Evolutionary conservation across 2,113 vertebrate genomes (phyloP).

Genomic region (Halichoerus grypus): DNA sequence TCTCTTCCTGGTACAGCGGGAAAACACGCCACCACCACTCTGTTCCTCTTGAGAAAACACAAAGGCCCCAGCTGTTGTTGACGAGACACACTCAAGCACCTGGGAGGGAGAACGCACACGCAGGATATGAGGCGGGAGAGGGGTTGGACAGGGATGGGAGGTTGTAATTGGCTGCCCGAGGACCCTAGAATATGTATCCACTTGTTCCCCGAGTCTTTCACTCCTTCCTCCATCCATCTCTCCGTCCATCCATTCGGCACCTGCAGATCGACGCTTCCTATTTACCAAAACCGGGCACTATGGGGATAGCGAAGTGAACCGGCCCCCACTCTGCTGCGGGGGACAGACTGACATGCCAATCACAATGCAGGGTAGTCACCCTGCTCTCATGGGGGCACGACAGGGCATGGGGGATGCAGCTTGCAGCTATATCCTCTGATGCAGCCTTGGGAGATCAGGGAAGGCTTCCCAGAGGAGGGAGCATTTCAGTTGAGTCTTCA

Average conservation of each 20-base stretch:
- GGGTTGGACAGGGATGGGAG: conserved; percentile 25
- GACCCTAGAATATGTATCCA: background rate
- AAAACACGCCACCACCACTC: conserved; percentile 35
- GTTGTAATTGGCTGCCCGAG: background rate
- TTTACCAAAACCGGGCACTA: background rate
- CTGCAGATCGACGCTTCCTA: background rate
- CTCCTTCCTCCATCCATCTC: background rate
- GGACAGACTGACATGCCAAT: fast-evolving
- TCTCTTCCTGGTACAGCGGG: conserved; percentile 57
- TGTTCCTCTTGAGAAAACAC: conserved; percentile 70
- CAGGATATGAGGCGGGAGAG: background rate
- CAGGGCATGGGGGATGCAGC: too few species aligned
- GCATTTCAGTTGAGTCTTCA: background rate
- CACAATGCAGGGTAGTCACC: background rate
- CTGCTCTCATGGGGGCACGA: background rate
- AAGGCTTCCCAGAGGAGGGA: conserved; percentile 7
- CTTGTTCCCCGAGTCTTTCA: background rate
- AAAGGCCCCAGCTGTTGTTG: conserved; percentile 80
- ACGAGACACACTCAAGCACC: conserved; percentile 56
- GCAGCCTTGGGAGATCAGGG: background rate
- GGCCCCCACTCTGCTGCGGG: fast-evolving
- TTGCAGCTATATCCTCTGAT: too few species aligned
- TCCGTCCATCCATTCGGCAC: background rate
- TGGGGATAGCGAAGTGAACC: background rate
- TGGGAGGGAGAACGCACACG: conserved; percentile 57